Base-by-base conservation (phyloP, 2,797 vertebrate species). In the Hydrolagus colliei region DNA sequence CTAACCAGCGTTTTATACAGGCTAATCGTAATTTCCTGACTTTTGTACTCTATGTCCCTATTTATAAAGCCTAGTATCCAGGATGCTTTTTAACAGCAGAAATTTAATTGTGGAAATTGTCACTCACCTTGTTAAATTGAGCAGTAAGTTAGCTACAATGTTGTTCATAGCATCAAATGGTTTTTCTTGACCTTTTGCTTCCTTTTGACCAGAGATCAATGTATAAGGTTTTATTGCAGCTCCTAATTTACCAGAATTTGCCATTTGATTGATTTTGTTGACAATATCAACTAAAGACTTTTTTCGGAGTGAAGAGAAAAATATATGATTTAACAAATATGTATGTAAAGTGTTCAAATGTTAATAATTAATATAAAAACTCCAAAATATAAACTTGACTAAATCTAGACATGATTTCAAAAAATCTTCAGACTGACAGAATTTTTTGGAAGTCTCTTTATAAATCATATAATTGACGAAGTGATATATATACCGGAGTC, bases 111-210 rank as follows among this genome's bases (percentile, higher is more conserved):
- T 1, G 1, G 41, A 73, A 67, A 13, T 12, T 5, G 20, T 79
- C 68, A 71, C 86, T 90, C 91, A 98, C 97, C 98, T 99, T 87
- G 97, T 99, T 63, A 99, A 91, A 87, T 94, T 97, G 86, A 99
- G 94, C 82, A 99, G 91, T 89, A 99, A 91, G 90, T 98, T 99
- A 79, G 97, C 98, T 88, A 99, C 93, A 0, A 99, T 96, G 90
- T 98, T 98, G 91, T 99, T 99, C 98, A 99, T 98, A 71, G 94
- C 92, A 86, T 99, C 98, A 91, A 99, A 99, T 0, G 98, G 96
- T 87, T 96, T 98, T 90, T 96, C 94, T 0, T 86, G 13, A 35
- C 89, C 91, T 1, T 92, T 92, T 65, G 92, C 86, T 10, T 90
- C 88, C 1, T 94, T 94, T 86, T 90, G 89, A 52, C 93, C 93